Evolutionary conservation across 2,113 vertebrate genomes (phyloP).

Genomic region (Nothobranchius furzeri): DNA sequence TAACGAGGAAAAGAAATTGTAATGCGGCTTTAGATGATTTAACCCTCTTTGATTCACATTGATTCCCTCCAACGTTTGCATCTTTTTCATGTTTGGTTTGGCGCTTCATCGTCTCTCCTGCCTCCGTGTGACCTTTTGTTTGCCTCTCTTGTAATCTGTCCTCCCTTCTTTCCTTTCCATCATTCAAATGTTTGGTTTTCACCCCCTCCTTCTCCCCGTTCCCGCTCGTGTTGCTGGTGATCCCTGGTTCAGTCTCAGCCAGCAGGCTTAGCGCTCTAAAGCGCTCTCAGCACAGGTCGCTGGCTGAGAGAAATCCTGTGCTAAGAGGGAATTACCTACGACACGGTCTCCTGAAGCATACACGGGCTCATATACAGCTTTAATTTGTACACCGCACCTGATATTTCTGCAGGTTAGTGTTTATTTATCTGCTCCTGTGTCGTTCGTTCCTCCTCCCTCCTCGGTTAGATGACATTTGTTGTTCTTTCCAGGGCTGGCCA

Average conservation of each 20-base stretch:
- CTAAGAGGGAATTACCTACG: slow-evolving; percentile 70
- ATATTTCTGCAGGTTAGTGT: not conserved
- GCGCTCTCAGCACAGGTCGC: slow-evolving; percentile 54
- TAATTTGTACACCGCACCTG: slow-evolving; percentile 4
- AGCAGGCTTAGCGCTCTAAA: slow-evolving; percentile 66
- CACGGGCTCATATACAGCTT: slow-evolving; percentile 16
- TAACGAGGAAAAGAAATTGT: not conserved
- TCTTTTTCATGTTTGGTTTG: not conserved
- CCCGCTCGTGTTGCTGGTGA: slow-evolving; percentile 53
- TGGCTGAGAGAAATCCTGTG: slow-evolving; percentile 59
- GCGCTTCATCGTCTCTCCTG: slow-evolving; percentile 1
- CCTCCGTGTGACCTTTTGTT: slow-evolving; percentile 48
- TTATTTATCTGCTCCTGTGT: slow-evolving; percentile 8
- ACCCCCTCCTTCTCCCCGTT: slow-evolving; percentile 33
- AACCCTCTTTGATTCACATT: not conserved
- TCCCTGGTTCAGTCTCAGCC: slow-evolving; percentile 67
- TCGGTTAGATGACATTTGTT: slow-evolving; percentile 70
- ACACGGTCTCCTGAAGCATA: slow-evolving; percentile 36
- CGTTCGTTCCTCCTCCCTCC: slow-evolving; percentile 20
- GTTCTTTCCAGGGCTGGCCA: slow-evolving; percentile 57
- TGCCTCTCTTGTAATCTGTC: slow-evolving; percentile 15
- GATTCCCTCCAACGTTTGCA: not conserved
- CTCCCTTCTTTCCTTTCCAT: slow-evolving; percentile 25
- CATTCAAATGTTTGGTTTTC: slow-evolving; percentile 23
- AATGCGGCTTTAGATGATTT: not conserved